Evolutionary conservation across 2,113 vertebrate species (phyloP).

Genomic region (Suncus etruscus): DNA sequence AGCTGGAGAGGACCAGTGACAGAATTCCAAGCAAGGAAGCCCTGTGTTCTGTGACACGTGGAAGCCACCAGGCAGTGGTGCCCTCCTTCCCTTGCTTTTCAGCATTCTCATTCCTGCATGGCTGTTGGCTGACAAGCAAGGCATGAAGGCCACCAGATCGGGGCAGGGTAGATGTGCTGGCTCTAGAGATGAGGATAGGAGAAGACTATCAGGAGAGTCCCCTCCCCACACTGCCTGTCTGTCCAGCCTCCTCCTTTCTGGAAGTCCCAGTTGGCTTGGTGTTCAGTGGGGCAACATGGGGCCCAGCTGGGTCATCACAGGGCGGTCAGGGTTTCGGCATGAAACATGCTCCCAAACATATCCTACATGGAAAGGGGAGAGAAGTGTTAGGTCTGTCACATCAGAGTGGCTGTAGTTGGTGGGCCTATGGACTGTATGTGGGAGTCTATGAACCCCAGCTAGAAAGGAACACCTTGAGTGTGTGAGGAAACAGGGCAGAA

Average conservation of each 20-base stretch:
- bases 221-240: neutral
- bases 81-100: neutral
- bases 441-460: neutral
- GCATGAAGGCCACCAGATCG: too few relatives aligned
- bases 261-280: neutral
- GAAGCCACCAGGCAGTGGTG: neutral
- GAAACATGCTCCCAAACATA: conserved; percentile 92
- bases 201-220: neutral
- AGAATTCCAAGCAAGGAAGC: neutral
- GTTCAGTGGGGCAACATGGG: neutral
- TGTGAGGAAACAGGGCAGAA: neutral
- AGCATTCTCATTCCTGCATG: too few relatives aligned
- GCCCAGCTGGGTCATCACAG: conserved; percentile 80
- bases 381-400: neutral
- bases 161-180: neutral
- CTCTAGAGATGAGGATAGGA: conserved; percentile 1
- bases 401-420: too few relatives aligned
- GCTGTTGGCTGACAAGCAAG: too few relatives aligned
- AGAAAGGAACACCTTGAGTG: too few relatives aligned
- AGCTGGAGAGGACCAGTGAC: neutral
- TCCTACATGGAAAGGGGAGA: conserved; percentile 80
- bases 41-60: neutral
- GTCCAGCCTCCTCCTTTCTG: neutral
- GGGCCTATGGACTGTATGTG: neutral
- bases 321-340: conserved; percentile 87